Evolutionary conservation across 1,140 invertebrate genomes (phyloP).

Genomic region (Brachionus plicatilis): DNA sequence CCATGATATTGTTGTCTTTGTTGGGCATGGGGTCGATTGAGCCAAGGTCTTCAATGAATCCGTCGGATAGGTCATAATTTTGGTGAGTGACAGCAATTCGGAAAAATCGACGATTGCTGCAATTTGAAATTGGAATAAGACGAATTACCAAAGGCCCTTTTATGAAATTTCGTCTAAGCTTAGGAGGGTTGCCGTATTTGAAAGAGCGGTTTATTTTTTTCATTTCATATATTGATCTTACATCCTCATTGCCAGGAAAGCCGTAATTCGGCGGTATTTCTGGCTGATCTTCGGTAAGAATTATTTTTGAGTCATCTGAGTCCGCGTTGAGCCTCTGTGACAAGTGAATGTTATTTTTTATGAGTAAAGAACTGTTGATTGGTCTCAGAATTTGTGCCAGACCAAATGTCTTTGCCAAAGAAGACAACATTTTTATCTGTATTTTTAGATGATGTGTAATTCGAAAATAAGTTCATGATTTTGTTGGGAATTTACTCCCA

Average conservation of each 20-base stretch:
- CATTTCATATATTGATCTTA: conserved; percentile 1
- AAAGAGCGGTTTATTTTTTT: conserved; percentile 39
- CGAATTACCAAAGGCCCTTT: conserved; percentile 22
- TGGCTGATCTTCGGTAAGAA: conserved; percentile 5
- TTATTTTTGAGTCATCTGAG: not conserved
- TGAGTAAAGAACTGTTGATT: not conserved
- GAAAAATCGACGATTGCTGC: conserved; percentile 25
- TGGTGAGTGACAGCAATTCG: conserved; percentile 14
- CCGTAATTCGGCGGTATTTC: conserved; percentile 28
- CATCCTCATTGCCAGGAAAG: conserved; percentile 22
- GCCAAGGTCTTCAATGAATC: conserved; percentile 26
- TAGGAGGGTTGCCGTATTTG: conserved; percentile 21
- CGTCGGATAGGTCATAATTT: not conserved
- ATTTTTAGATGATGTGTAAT: too few species aligned
- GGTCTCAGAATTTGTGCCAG: not conserved
- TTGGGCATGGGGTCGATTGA: conserved; percentile 39
- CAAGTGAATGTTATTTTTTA: not conserved
- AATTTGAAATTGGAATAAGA: conserved; percentile 17
- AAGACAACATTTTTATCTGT: not conserved
- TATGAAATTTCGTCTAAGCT: not conserved
- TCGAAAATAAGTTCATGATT: too few species aligned
- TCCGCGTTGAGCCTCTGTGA: not conserved
- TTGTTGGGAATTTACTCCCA: not conserved
- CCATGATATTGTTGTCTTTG: conserved; percentile 11
- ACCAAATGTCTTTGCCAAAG: not conserved